These are phyloP conservation scores for Gymnosoma rotundatum DNA, from an alignment of 2,888 invertebrate genomes.

Conservation along the genomic window DNA sequence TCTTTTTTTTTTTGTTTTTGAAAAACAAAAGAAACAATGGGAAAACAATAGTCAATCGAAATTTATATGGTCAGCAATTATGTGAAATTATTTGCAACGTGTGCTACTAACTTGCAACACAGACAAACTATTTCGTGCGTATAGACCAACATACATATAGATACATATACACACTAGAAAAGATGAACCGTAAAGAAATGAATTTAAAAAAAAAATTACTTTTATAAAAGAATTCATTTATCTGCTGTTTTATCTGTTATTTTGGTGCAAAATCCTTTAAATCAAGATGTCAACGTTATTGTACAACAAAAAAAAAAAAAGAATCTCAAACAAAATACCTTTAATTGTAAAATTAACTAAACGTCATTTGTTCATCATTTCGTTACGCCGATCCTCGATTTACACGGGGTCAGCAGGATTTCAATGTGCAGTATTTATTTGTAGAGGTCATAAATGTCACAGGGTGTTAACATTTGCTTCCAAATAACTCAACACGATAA, in stretches of 20 bases:
- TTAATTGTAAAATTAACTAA: constrained; percentile 34
- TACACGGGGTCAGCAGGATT: constrained; percentile 66
- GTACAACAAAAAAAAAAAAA: background rate
- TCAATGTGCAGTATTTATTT: constrained; percentile 25
- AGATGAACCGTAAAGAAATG: constrained; percentile 44
- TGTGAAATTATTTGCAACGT: constrained; percentile 77
- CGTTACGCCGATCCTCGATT: constrained; percentile 69
- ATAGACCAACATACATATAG: background rate
- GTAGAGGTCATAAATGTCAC: constrained; percentile 72
- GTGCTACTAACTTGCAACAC: constrained; percentile 52
- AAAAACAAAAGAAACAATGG: constrained; percentile 51
- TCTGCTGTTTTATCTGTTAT: background rate
- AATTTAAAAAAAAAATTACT: constrained; percentile 6
- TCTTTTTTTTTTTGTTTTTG: background rate
- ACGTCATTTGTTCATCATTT: constrained; percentile 55
- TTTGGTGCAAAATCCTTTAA: constrained; percentile 39
- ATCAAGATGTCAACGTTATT: constrained; percentile 56
- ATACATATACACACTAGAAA: background rate
- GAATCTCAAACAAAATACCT: constrained; percentile 2
- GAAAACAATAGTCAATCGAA: constrained; percentile 73
- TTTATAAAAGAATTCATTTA: constrained; percentile 27
- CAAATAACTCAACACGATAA: constrained; percentile 75
- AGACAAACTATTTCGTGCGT: background rate
- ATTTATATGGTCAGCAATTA: constrained; percentile 80
- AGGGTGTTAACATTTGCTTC: constrained; percentile 80